These are phyloP conservation scores for Gastracanthus pulcherrimus DNA, from an alignment of 2,888 invertebrate genomes.

Conservation along the genomic window DNA sequence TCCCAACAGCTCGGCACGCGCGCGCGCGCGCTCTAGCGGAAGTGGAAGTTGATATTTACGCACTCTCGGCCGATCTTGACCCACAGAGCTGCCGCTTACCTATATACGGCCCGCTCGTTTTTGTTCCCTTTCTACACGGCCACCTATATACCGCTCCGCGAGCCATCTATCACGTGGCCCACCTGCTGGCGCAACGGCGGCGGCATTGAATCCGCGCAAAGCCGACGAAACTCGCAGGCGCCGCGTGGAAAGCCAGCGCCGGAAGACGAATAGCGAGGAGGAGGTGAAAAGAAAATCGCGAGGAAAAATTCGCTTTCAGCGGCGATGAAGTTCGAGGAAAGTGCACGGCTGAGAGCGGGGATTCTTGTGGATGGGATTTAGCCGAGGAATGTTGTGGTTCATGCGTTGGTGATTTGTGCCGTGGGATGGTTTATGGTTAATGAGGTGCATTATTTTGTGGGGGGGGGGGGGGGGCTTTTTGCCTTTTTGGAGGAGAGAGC, in stretches of 20 bases:
- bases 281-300: neutral
- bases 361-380: too few relatives aligned
- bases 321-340: too few relatives aligned
- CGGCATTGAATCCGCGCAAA: conserved; percentile 60
- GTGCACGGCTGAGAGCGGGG: too few relatives aligned
- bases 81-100: conserved; percentile 40
- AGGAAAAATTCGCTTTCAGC: neutral
- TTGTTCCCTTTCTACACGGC: conserved; percentile 38
- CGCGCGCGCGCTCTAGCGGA: conserved; percentile 36
- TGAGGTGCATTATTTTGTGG: too few relatives aligned
- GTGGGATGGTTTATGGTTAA: too few relatives aligned
- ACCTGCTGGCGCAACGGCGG: conserved; percentile 61
- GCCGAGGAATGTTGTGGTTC: too few relatives aligned
- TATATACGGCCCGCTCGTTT: too few relatives aligned
- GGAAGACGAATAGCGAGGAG: neutral
- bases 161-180: conserved; percentile 65
- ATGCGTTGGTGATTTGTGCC: too few relatives aligned
- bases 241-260: neutral
- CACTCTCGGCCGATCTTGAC: conserved; percentile 69
- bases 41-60: conserved; percentile 67
- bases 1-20: neutral
- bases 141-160: neutral
- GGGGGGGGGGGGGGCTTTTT: too few relatives aligned
- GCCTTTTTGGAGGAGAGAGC: too few relatives aligned
- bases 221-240: neutral